Evolutionary conservation across 2,113 vertebrate species (phyloP), one percentile per base, ranked within the genome.

Genomic region (Salvelinus fontinalis): DNA sequence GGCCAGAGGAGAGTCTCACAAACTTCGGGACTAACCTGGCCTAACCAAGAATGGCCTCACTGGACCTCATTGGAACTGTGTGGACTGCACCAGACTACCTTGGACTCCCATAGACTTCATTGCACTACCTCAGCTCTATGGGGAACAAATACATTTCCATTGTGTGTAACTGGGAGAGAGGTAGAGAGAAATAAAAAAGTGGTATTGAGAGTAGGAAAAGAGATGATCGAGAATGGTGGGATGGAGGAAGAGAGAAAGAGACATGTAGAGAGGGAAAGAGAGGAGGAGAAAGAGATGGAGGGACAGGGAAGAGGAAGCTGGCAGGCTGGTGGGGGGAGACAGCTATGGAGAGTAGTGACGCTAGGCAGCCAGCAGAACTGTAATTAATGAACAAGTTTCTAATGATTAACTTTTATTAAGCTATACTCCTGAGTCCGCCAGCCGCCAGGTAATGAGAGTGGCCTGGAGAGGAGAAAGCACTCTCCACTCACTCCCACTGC

Each of bases 381-480:
- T 94, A 93, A 93, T 93, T 93, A 94, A 93, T 93, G 91, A 93
- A 91, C 90, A 93, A 90, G 90, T 91, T 94, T 94, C 90, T 91
- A 90, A 92, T 93, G 91, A 93, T 93, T 93, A 93, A 91, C 89
- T 92, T 93, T 94, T 93, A 92, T 92, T 89, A 93, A 93, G 92
- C 85, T 88, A 91, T 91, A 91, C 88, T 90, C 89, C 88, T 88
- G 90, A 92, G 91, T 89, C 90, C 82, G 79, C 83, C 77, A 88
- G 88, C 87, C 88, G 84, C 85, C 90, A 91, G 91, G 89, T 93
- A 93, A 93, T 91, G 81, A 91, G 86, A 85, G 78, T 85, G 74
- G 31, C 76, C 84, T 84, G 27, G 73, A 73, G 70, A 77, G 68
- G 72, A 64, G 57, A 16, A n/a, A 65, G 34, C 12, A 22, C 3